Conservation (phyloP, 2,797 vertebrate genomes). For the Gallirallus australis region DNA sequence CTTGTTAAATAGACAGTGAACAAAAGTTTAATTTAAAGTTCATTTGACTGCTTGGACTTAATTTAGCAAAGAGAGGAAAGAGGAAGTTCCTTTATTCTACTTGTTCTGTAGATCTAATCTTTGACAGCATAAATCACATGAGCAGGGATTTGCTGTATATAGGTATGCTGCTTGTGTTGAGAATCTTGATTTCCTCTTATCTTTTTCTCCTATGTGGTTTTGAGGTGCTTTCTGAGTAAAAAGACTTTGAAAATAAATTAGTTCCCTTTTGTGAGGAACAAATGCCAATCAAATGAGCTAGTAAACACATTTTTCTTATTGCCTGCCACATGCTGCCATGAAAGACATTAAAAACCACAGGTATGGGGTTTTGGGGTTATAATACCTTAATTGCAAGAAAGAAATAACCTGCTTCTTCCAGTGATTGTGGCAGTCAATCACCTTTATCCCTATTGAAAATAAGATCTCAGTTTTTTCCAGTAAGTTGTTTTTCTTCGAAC, state of each 20-base stretch:
- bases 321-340: neutral
- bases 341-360: neutral
- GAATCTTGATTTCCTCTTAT: neutral
- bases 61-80: neutral
- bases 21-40: neutral
- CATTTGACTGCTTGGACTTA: neutral
- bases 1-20: neutral
- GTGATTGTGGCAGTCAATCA: slow-evolving; percentile 2
- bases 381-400: slow-evolving; percentile 9
- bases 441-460: neutral
- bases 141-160: neutral
- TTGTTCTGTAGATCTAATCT: neutral
- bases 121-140: neutral
- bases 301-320: slow-evolving; percentile 27
- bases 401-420: neutral
- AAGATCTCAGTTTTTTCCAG: neutral
- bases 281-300: neutral
- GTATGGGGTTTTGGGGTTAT: neutral
- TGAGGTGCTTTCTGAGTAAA: neutral
- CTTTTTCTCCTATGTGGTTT: neutral
- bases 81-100: neutral
- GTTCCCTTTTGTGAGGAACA: neutral
- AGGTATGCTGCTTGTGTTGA: neutral
- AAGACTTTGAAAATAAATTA: neutral
- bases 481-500: neutral